phyloP scores from a whole-genome alignment of 2,888 invertebrate genomes.

The Capitulum mitella region DNA sequence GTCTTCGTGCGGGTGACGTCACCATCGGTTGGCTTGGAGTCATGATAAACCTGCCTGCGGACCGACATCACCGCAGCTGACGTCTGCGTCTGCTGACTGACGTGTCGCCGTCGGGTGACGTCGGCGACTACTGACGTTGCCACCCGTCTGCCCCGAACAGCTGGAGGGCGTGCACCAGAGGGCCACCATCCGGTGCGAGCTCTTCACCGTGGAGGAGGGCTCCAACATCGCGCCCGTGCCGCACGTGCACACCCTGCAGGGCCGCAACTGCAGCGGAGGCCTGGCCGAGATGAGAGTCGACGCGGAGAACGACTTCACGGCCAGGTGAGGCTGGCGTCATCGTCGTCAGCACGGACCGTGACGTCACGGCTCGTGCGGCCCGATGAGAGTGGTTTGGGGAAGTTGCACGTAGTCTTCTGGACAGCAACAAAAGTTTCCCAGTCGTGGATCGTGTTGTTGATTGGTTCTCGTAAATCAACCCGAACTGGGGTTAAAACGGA shows the following conservation, averaged over 20 bases:
- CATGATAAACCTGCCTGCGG: too few relatives aligned
- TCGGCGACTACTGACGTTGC: background rate
- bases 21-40: too few relatives aligned
- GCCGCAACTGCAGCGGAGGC: slow-evolving; percentile 35
- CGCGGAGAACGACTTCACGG: slow-evolving; percentile 35
- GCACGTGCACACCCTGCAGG: slow-evolving; percentile 37
- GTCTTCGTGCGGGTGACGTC: too few relatives aligned
- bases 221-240: slow-evolving; percentile 28
- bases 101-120: background rate
- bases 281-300: slow-evolving; percentile 35
- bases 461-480: too few relatives aligned
- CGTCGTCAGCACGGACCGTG: background rate
- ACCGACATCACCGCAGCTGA: too few relatives aligned
- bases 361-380: background rate
- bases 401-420: too few relatives aligned
- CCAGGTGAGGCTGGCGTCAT: slow-evolving; percentile 33
- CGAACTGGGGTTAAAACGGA: background rate
- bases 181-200: slow-evolving; percentile 31
- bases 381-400: background rate
- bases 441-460: too few relatives aligned
- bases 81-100: too few relatives aligned
- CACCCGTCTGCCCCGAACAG: slow-evolving; percentile 2
- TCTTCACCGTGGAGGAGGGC: slow-evolving; percentile 27
- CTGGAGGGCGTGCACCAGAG: slow-evolving; percentile 27
- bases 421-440: too few relatives aligned